Evolutionary conservation across 2,113 vertebrate genomes (phyloP), one percentile per base, ranked within the genome.

Genomic region (Antigone vipio): DNA sequence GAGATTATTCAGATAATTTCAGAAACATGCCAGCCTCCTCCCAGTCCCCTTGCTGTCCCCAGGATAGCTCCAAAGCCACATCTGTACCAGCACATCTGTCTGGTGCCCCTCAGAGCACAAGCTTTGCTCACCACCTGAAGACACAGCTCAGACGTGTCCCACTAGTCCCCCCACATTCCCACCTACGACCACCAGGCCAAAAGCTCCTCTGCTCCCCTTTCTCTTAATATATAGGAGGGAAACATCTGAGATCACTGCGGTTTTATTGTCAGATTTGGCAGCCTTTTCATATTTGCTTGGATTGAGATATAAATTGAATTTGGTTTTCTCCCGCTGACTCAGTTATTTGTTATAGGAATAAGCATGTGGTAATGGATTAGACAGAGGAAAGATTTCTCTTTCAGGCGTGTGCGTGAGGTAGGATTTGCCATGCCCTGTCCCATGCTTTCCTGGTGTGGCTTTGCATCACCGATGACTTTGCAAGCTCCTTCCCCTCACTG

Each of bases 251-350:
- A 93, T 95, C 87, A 89, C 50, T 71, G 91, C 0, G 4, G 89
- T 72, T 89, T 91, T 93, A 91, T 85, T 94, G 96, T 85, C 91
- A 88, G 91, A 89, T 96, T 89, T 97, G 95, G 96, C 97, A 97
- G 87, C 74, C 91, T 94, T 91, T 77, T 95, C 74, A 22, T 97
- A 95, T 95, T 97, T 97, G 94, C 96, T 96, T 88, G 94, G 94
- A 97, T 96, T 95, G 96, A 95, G 94, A 92, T 73, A 96, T 73
- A 96, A 97, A 96, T 89, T 94, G 91, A 97, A 95, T 96, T 95
- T 89, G 78, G 89, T 93, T 95, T 95, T 94, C 89, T 96, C 97
- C 93, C 17, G n/a, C 95, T 96, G 94, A 93, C 93, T 97, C 93
- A 92, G 96, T 94, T 97, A 96, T 97, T 96, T 97, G 91, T 95